A percentile compares a stretch with the other conserved stretches of the same genome.
Evolutionary conservation across 2,888 invertebrate genomes (phyloP).

Genomic region (Mesochorus sp.): DNA sequence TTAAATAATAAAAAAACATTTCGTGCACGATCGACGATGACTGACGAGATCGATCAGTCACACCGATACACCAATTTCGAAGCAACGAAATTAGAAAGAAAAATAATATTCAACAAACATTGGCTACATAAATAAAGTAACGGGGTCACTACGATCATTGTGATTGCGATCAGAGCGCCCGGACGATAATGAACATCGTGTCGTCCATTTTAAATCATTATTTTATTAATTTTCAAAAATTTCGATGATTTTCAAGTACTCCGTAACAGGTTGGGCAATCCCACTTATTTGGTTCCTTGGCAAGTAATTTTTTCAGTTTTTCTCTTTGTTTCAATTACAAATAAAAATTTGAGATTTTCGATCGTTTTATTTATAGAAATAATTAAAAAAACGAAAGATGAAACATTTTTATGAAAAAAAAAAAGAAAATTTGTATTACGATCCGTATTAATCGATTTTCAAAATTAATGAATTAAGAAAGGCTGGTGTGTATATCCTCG

Average conservation of each 20-base stretch:
- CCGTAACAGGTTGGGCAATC: slow-evolving; percentile 14
- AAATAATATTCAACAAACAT: not conserved
- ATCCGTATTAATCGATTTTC: too few relatives aligned
- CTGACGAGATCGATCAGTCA: slow-evolving; percentile 21
- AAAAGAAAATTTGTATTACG: too few relatives aligned
- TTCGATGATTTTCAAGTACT: slow-evolving; percentile 33
- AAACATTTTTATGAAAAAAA: too few relatives aligned
- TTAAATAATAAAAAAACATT: not conserved
- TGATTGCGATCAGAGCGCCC: not conserved
- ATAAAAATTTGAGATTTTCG: too few relatives aligned
- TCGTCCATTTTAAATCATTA: not conserved
- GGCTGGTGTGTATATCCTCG: too few relatives aligned
- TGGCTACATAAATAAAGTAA: slow-evolving; percentile 13
- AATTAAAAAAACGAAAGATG: too few relatives aligned
- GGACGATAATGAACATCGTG: slow-evolving; percentile 16
- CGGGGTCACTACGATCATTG: not conserved
- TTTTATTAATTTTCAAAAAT: not conserved
- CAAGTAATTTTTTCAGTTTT: not conserved
- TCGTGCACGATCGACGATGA: slow-evolving; percentile 4
- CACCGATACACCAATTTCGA: slow-evolving; percentile 46
- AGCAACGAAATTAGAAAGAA: not conserved
- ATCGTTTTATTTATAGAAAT: too few relatives aligned
- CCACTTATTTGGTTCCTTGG: not conserved
- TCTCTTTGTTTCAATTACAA: too few relatives aligned
- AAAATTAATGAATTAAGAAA: too few relatives aligned